These are phyloP conservation scores for Xylocampa areola DNA, from an alignment of 2,888 invertebrate species.

Conservation along the genomic window DNA sequence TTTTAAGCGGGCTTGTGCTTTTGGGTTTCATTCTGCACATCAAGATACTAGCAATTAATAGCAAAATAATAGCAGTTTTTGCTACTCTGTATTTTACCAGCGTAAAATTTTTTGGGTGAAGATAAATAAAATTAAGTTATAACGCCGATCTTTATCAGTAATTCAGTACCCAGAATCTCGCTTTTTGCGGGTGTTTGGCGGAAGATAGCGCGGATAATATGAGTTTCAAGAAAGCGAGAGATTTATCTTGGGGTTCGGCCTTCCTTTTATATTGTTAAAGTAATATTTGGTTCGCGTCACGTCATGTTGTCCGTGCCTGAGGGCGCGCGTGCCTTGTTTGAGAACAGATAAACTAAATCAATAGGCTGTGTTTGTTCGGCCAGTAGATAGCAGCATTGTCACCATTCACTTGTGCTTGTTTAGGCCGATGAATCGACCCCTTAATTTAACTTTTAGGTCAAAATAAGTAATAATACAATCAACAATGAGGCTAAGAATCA, in stretches of 20 bases:
- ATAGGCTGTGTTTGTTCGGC: slow-evolving; percentile 77
- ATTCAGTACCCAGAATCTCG: slow-evolving; percentile 38
- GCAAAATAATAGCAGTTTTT: slow-evolving; percentile 64
- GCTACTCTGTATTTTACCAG: slow-evolving; percentile 35
- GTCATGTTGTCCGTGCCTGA: slow-evolving; percentile 50
- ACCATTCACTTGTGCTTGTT: slow-evolving; percentile 75
- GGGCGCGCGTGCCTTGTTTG: slow-evolving; percentile 71
- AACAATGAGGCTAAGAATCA: slow-evolving; percentile 14
- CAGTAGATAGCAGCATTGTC: slow-evolving; percentile 82
- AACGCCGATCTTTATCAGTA: slow-evolving; percentile 41
- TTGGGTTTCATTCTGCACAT: slow-evolving; percentile 62
- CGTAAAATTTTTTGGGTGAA: slow-evolving; percentile 10
- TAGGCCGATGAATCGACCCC: slow-evolving; percentile 77
- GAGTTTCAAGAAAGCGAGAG: slow-evolving; percentile 40
- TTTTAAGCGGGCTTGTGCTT: slow-evolving; percentile 54
- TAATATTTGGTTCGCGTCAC: slow-evolving; percentile 24
- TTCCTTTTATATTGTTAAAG: slow-evolving; percentile 7
- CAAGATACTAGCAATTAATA: slow-evolving; percentile 68
- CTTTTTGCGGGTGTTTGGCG: slow-evolving; percentile 38
- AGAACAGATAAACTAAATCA: slow-evolving; percentile 84
- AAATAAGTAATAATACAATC: slow-evolving; percentile 33
- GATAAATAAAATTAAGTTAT: slow-evolving; percentile 38
- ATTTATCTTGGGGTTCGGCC: slow-evolving; percentile 35
- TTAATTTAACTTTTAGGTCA: slow-evolving; percentile 67
- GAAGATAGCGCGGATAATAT: slow-evolving; percentile 39